Conservation (phyloP, 2,888 invertebrate species). For the Eupithecia pulchellata region DNA sequence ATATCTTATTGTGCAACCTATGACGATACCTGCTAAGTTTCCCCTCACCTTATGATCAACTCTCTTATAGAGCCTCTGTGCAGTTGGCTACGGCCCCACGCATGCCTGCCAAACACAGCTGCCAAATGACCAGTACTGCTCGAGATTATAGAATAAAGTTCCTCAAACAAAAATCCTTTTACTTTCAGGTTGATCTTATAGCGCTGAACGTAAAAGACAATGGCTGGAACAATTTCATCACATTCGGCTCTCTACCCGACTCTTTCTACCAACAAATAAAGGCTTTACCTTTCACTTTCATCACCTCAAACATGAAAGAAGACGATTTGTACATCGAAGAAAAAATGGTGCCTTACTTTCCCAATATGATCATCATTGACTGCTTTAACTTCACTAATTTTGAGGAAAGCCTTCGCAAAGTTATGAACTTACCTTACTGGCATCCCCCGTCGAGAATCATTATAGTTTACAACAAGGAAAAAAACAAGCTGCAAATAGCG, state of each 20-base stretch:
- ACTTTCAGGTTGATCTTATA: conserved; percentile 64
- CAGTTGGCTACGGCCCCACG: no score
- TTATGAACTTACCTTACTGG: conserved; percentile 61
- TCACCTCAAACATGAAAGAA: conserved; percentile 52
- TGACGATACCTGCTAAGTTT: no score
- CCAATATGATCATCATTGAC: conserved; percentile 62
- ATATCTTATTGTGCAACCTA: no score
- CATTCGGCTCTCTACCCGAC: conserved; percentile 64
- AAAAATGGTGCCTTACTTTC: conserved; percentile 58
- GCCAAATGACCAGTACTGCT: no score
- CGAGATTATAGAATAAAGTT: no score
- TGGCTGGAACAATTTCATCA: conserved; percentile 66
- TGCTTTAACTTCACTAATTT: conserved; percentile 58
- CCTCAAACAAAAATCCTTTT: no score
- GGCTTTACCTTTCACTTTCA: conserved; percentile 53
- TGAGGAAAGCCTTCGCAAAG: conserved; percentile 60
- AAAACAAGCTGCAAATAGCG: conserved; percentile 50
- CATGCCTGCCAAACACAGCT: no score
- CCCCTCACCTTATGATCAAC: no score
- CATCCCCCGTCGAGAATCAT: conserved; percentile 67
- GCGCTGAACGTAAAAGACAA: conserved; percentile 59
- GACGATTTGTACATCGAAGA: conserved; percentile 61
- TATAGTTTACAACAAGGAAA: conserved; percentile 57
- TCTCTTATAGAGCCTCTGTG: no score
- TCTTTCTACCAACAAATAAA: conserved; percentile 56